Percentiles rank a stretch among this genome's conserved stretches.
Evolutionary conservation across 1,140 invertebrate species (phyloP).

Genomic region (Diorhabda sublineata): DNA sequence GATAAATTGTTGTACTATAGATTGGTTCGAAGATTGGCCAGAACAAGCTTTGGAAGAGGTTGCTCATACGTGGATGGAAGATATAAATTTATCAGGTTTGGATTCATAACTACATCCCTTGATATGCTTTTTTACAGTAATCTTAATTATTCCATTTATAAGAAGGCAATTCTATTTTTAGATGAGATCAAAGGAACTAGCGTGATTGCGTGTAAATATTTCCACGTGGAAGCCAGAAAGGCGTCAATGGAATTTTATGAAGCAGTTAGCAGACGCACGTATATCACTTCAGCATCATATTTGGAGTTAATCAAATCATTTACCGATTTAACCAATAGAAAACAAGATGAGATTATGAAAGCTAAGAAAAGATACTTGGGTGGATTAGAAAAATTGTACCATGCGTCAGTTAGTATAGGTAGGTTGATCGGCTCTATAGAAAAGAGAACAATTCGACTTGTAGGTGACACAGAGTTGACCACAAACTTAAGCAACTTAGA

Average conservation of each 20-base stretch:
- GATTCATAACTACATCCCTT: not conserved
- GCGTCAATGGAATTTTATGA: slow-evolving; percentile 62
- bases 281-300: slow-evolving; percentile 88
- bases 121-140: not conserved
- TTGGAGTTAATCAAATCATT: slow-evolving; percentile 82
- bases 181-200: slow-evolving; percentile 60
- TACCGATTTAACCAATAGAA: slow-evolving; percentile 67
- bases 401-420: slow-evolving; percentile 65
- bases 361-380: slow-evolving; percentile 72
- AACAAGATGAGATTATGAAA: slow-evolving; percentile 72
- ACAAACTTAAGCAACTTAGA: no score
- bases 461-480: no score
- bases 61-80: slow-evolving; percentile 73
- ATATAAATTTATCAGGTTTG: slow-evolving; percentile 66
- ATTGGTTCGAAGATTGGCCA: slow-evolving; percentile 93
- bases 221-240: slow-evolving; percentile 71
- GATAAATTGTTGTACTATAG: slow-evolving; percentile 92
- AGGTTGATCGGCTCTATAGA: not conserved
- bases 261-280: slow-evolving; percentile 69
- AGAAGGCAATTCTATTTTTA: not conserved
- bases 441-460: no score
- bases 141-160: not conserved
- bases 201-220: slow-evolving; percentile 80
- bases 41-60: slow-evolving; percentile 90
- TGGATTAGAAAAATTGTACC: slow-evolving; percentile 80